These are phyloP conservation scores for Limnephilus auricula DNA, from an alignment of 2,888 invertebrate genomes.

Conservation along the genomic window DNA sequence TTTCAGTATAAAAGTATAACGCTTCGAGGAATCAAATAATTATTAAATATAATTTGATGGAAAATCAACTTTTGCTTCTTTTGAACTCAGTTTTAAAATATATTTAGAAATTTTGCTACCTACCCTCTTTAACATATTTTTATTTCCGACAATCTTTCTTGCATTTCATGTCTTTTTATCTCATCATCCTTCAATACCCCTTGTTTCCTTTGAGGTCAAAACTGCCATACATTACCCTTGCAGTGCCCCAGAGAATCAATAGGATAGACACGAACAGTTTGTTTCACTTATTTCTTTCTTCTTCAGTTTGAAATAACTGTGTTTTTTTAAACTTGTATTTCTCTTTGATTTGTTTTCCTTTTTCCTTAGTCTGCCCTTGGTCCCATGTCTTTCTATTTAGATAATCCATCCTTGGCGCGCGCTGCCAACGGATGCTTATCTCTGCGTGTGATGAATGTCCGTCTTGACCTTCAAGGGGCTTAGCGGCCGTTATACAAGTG, in stretches of 20 bases:
- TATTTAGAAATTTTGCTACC: no score
- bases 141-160: no score
- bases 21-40: background rate
- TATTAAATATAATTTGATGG: background rate
- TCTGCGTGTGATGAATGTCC: constrained; percentile 50
- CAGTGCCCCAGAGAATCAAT: no score
- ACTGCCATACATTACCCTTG: no score
- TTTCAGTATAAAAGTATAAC: no score
- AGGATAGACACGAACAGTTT: no score
- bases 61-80: background rate
- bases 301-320: no score
- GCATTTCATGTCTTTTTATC: no score
- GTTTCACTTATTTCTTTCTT: no score
- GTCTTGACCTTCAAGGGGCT: constrained; percentile 52
- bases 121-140: no score
- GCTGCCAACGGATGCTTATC: constrained; percentile 38
- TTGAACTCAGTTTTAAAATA: background rate
- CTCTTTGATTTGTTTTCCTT: background rate
- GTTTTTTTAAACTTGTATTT: background rate
- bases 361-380: background rate
- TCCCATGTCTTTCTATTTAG: background rate
- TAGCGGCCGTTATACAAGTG: constrained; percentile 41
- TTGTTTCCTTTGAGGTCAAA: background rate
- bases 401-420: background rate
- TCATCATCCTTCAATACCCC: no score